Evolutionary conservation across 64 coral and sea anemone genomes (phyloP).

Genomic region (Dendronephthya gigantea): DNA sequence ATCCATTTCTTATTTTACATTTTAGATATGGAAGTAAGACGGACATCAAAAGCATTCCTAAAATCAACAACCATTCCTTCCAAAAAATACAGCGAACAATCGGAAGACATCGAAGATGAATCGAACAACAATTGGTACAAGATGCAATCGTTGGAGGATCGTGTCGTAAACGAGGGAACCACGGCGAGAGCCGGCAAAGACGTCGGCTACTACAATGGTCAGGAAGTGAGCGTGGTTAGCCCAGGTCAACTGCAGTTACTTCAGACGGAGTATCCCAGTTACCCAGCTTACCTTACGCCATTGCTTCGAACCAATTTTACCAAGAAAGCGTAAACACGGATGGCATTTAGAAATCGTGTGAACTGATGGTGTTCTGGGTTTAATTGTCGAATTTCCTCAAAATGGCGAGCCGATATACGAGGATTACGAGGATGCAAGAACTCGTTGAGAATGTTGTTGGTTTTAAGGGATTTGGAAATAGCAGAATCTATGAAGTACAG

Average conservation of each 20-base stretch:
- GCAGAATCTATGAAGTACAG: too few relatives aligned
- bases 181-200: neutral
- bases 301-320: neutral
- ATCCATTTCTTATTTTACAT: too few relatives aligned
- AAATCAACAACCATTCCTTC: neutral
- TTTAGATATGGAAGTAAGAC: too few relatives aligned
- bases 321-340: neutral
- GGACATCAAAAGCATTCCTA: neutral
- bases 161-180: neutral
- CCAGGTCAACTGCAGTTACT: slow-evolving; percentile 14
- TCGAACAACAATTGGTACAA: neutral
- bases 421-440: too few relatives aligned
- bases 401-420: too few relatives aligned
- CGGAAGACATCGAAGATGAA: neutral
- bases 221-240: neutral
- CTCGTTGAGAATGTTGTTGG: too few relatives aligned
- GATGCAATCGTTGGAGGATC: neutral
- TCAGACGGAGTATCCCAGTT: neutral
- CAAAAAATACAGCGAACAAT: neutral
- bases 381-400: too few relatives aligned
- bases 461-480: too few relatives aligned
- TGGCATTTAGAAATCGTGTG: too few relatives aligned
- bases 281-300: neutral
- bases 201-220: neutral
- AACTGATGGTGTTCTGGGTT: too few relatives aligned